Base-by-base conservation (phyloP, 2,113 vertebrate species). In the Oncorhynchus clarkii region DNA sequence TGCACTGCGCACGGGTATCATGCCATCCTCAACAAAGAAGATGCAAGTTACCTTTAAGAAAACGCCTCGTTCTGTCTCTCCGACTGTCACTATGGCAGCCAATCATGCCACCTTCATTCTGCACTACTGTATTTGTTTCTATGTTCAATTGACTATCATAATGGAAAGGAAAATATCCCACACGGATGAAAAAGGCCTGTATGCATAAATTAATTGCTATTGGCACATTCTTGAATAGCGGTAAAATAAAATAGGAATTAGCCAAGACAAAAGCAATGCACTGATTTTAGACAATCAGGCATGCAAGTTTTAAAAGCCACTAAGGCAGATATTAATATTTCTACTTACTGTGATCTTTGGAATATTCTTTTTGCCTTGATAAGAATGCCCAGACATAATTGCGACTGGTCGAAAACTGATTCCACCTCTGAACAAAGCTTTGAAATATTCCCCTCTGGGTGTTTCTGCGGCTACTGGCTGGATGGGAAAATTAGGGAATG, bases 351-450 rank as follows among this genome's bases (percentile, higher is more conserved):
- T 98, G 94, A 98, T 97, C 88, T 96, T 95, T 70, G 96, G 96
- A 89, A 98, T 98, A 91, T 97, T 98, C 94, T 97, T 98, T 93
- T 97, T 98, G 88, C 96, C 96, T 89, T 98, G 96, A 90, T 97
- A 96, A 16, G 51, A 54, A 54, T 54, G 51, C 16, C 51, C 51
- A 89, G 95, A 97, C 96, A 98, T 98, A 27, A 74, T 90, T 84
- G 71, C 14, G 79, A 59, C 71, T 57, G 39, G 39, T 45, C 39
- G 79, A 74, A 73, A 34, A 48, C 57, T 74, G 74, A 72, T 73
- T 84, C 84, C 84, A 80, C 85, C 80, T 83, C 77, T 67, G 3
- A 54, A 70, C 60, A 29, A 51, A 73, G 74, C 70, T 71, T 27
- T 29, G 26, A 64, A n/a, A 4, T 80, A 82, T 76, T 79, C 81